A percentile compares a stretch with the other conserved stretches of the same genome.
These are phyloP conservation scores for Echinometra lucunter DNA, from an alignment of 53 echinoderm and acorn worm species.

Conservation along the genomic window DNA sequence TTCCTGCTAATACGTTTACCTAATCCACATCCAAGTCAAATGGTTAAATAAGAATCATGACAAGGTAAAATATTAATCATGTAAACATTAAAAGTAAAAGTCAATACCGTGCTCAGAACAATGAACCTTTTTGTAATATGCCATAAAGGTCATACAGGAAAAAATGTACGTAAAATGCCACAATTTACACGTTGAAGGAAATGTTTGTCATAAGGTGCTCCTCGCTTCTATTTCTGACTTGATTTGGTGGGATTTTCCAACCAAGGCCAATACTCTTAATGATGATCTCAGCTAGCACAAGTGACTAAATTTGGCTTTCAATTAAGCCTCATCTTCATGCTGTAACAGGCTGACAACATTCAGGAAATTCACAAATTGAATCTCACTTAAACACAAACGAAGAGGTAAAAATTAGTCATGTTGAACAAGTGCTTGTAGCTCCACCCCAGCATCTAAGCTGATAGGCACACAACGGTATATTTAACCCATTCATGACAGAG, in stretches of 20 bases:
- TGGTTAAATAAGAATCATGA: too few relatives aligned
- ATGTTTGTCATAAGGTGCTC: background rate
- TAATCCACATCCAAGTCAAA: too few relatives aligned
- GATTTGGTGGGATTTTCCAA: background rate
- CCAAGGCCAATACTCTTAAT: background rate
- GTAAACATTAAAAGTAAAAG: too few relatives aligned
- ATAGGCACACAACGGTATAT: too few relatives aligned
- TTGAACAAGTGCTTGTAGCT: background rate
- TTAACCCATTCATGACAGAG: too few relatives aligned
- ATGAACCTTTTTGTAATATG: too few relatives aligned
- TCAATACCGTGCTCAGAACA: too few relatives aligned
- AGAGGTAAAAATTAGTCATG: background rate
- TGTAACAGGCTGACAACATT: background rate
- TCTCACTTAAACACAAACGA: background rate
- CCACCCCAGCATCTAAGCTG: background rate
- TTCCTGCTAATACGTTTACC: too few relatives aligned
- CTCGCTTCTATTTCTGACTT: background rate
- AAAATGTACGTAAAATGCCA: too few relatives aligned
- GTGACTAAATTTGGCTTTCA: background rate
- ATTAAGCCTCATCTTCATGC: background rate
- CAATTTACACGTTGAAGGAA: slow-evolving; percentile 13
- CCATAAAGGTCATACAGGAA: too few relatives aligned
- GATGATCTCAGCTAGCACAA: background rate
- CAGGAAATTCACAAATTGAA: background rate
- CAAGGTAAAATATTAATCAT: too few relatives aligned